Base-by-base conservation (phyloP, 2,888 invertebrate genomes). In the Syrphus vitripennis region DNA sequence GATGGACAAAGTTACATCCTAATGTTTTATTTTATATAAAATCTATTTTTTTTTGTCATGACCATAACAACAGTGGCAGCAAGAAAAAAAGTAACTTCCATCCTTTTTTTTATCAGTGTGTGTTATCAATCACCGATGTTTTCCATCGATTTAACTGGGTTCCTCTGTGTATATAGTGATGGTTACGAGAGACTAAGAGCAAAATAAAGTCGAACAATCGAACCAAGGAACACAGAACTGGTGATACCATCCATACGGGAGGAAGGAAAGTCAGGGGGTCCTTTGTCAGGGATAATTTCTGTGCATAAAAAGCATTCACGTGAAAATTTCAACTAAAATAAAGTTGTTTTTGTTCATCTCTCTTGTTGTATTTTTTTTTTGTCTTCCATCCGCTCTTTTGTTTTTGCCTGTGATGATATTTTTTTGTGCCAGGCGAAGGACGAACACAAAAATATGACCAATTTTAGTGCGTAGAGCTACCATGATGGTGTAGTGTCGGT, bases 131-230 rank as follows among this genome's bases (percentile, higher is more conserved):
- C 79, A 65, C 42, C 42, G 70, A 59, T 75, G 74, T 70, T 79
- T 83, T 42, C 79, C 63, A 71, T 83, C 83, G 70, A 79, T 83
- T 83, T 79, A 75, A 71, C 79, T 37, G 14, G 21, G 69, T 55
- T 63, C 75, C n/a, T n/a, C n/a, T n/a, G n/a, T n/a, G n/a, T n/a
- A n/a, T 65, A 31, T 50, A 50, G 48, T 69, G 69, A 65, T 40
- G 40, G 19, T 3, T 2, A 9, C 5, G 2, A 1, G 14, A 24
- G 14, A 50, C 14, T 3, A n/a, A 26, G 7, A 26, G 24, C n/a
- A n/a, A n/a, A 50, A 26, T 50, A 26, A 50, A 50, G 14, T 50
- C 50, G 50, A 50, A 50, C 14, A 50, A 50, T 24, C 24, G 50
- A 24, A 24, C 21, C 14, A 24, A 24, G 3, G 12, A 21, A 10